These are phyloP conservation scores for Gambusia yucatana DNA, from an alignment of 2,797 vertebrate genomes.

Conservation along the genomic window DNA sequence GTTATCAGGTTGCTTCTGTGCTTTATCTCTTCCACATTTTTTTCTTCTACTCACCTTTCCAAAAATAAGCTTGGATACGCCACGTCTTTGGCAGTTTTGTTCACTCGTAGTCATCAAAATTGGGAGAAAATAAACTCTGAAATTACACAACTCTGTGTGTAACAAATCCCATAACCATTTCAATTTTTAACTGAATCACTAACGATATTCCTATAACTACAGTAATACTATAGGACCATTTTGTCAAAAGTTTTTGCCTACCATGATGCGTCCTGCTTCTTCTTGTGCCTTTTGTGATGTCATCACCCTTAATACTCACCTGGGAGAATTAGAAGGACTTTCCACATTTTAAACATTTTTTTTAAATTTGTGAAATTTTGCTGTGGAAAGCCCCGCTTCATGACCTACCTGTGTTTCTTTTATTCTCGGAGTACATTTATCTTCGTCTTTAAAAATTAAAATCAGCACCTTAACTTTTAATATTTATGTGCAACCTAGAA, in stretches of 20 bases:
- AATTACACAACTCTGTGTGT: background rate
- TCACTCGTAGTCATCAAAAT: background rate
- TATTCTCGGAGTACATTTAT: background rate
- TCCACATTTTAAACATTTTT: no score
- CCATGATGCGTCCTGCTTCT: background rate
- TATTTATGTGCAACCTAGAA: background rate
- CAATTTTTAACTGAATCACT: background rate
- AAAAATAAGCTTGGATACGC: background rate
- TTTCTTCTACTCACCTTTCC: background rate
- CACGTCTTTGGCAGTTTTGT: background rate
- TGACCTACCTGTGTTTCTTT: background rate
- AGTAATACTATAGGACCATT: background rate
- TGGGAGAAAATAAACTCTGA: background rate
- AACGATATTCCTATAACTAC: background rate
- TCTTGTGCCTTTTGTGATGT: background rate
- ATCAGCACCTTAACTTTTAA: background rate
- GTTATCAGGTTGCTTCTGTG: background rate
- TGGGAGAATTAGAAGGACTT: background rate
- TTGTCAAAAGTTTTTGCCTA: background rate
- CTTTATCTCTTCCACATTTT: background rate
- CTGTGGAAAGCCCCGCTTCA: background rate
- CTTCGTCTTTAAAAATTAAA: background rate
- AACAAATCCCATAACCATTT: background rate
- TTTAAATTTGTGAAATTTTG: background rate
- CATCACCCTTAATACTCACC: background rate